Evolutionary conservation across 2,888 invertebrate species (phyloP).

Genomic region (Calliphora vomitoria): DNA sequence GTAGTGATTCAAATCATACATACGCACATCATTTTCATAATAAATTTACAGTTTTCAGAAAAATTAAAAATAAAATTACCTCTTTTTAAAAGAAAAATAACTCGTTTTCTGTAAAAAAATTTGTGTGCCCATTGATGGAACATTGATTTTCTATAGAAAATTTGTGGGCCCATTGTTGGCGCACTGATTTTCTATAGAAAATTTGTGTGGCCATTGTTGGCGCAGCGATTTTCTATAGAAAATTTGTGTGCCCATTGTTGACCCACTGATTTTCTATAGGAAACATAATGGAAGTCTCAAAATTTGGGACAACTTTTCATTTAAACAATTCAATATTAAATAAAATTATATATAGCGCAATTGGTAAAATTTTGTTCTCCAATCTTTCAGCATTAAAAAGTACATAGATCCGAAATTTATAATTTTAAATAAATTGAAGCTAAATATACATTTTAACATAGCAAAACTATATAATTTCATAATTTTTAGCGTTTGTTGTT

Average conservation of each 20-base stretch:
- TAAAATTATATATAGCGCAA: too few relatives aligned
- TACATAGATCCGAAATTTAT: too few relatives aligned
- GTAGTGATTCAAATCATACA: slow-evolving; percentile 12
- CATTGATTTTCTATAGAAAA: background rate
- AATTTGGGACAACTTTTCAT: background rate
- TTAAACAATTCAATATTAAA: too few relatives aligned
- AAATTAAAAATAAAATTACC: background rate
- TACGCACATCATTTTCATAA: slow-evolving; percentile 16
- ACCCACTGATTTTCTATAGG: background rate
- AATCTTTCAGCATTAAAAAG: too few relatives aligned
- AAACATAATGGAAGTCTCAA: background rate
- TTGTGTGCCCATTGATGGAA: background rate
- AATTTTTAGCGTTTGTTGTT: too few relatives aligned
- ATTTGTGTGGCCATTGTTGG: background rate
- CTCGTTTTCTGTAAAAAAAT: background rate
- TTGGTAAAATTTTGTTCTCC: too few relatives aligned
- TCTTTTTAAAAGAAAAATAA: background rate
- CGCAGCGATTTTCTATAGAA: background rate
- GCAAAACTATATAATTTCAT: too few relatives aligned
- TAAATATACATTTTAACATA: too few relatives aligned
- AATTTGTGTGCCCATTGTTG: background rate
- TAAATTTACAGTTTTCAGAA: background rate
- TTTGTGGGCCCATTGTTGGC: background rate
- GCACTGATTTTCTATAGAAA: background rate
- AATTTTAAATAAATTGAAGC: too few relatives aligned